Percentiles rank a stretch among this genome's conserved stretches.
Evolutionary conservation across 2,797 vertebrate genomes (phyloP).

Genomic region (Neopelma chrysocephalum): DNA sequence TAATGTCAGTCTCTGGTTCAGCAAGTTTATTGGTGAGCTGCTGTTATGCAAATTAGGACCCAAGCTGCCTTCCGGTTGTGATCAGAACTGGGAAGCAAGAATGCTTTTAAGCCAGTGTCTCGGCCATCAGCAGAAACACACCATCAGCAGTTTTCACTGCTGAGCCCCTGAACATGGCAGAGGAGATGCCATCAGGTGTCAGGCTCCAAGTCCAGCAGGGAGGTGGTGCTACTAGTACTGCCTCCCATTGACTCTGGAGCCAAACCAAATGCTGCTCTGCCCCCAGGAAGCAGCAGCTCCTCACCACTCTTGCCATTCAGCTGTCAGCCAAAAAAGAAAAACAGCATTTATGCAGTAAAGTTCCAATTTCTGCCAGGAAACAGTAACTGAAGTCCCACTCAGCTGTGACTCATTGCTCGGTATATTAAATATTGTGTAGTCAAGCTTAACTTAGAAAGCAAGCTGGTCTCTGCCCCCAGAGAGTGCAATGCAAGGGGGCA

Average conservation of each 20-base stretch:
- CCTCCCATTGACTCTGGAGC: not conserved
- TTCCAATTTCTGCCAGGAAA: not conserved
- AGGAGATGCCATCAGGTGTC: accelerated
- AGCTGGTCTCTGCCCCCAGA: not conserved
- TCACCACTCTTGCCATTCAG: not conserved
- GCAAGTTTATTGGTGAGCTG: not conserved
- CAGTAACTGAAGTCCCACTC: slow-evolving; percentile 32
- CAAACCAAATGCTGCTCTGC: not conserved
- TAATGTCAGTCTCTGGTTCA: not conserved
- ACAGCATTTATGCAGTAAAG: not conserved
- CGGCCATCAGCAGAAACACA: not conserved
- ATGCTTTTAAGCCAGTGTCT: accelerated
- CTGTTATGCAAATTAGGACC: not conserved
- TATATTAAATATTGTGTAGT: slow-evolving; percentile 48
- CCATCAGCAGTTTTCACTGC: not conserved
- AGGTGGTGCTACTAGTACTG: not conserved
- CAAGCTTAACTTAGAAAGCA: slow-evolving; percentile 1
- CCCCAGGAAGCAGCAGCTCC: not conserved
- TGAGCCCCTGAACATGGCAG: not conserved
- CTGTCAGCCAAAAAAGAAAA: not conserved
- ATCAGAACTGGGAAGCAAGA: not conserved
- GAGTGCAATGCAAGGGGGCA: not conserved
- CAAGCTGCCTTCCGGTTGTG: not conserved
- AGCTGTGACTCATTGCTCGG: slow-evolving; percentile 32
- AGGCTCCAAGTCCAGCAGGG: not conserved